phyloP scores from a whole-genome alignment of 2,113 vertebrate genomes.

The Aix galericulata region DNA sequence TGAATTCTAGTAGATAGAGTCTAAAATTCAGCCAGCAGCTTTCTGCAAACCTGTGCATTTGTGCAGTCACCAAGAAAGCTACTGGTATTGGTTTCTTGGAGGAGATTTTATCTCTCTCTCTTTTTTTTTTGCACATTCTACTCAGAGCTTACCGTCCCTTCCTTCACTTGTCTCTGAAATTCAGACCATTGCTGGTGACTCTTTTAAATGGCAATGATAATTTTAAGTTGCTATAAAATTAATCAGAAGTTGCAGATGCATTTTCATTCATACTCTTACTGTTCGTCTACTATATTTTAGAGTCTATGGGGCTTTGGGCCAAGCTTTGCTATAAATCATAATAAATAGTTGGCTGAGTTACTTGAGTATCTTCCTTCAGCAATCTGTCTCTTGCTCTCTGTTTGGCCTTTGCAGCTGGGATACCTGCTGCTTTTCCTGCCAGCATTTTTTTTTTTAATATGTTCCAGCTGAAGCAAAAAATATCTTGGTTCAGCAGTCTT shows the following conservation, averaged over 20 bases:
- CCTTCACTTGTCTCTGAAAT: neutral
- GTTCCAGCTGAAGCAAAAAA: neutral
- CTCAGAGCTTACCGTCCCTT: neutral
- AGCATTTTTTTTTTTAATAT: neutral
- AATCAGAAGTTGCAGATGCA: neutral
- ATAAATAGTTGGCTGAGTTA: conserved; percentile 25
- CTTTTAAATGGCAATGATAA: neutral
- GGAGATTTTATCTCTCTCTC: neutral
- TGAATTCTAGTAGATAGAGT: neutral
- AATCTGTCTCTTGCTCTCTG: neutral
- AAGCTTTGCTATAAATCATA: conserved; percentile 3
- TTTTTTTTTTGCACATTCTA: neutral
- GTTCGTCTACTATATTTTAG: neutral
- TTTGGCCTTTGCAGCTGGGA: neutral
- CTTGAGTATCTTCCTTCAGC: conserved; percentile 8
- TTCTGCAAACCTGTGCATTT: neutral
- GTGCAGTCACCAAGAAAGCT: neutral
- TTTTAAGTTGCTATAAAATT: neutral
- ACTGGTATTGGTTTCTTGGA: neutral
- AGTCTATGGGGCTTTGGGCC: neutral
- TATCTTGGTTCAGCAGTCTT: neutral
- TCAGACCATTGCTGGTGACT: neutral
- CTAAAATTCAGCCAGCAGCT: neutral
- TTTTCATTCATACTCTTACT: neutral
- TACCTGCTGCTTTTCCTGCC: conserved; percentile 22